Conservation (phyloP, 2,888 invertebrate genomes). For the Thera britannica region DNA sequence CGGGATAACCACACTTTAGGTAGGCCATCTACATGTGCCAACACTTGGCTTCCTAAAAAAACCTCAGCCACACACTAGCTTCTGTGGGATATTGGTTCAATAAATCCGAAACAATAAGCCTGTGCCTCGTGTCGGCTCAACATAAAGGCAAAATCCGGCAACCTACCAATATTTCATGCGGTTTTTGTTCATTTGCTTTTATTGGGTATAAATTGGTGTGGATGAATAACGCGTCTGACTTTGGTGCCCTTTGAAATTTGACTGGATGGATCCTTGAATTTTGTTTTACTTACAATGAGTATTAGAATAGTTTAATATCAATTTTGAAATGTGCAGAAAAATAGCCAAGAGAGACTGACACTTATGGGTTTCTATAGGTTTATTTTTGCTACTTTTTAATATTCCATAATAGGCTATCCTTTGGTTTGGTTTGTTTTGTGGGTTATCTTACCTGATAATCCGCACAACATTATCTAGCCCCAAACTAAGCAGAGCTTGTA, state of each 20-base stretch:
- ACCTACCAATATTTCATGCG: constrained; percentile 43
- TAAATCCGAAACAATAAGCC: constrained; percentile 44
- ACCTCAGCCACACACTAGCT: constrained; percentile 29
- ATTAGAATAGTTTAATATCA: no score
- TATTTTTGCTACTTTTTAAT: no score
- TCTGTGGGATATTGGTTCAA: constrained; percentile 44
- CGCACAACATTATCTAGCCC: no score
- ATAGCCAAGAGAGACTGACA: no score
- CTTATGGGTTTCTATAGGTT: no score
- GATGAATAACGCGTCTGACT: constrained; percentile 38
- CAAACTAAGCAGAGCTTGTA: no score
- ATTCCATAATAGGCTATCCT: no score
- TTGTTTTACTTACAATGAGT: neutral
- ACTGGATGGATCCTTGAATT: neutral
- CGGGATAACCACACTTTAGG: no score
- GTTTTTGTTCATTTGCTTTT: constrained; percentile 46
- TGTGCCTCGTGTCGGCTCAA: constrained; percentile 40
- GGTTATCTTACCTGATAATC: no score
- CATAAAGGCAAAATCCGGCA: constrained; percentile 42
- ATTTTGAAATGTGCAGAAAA: no score
- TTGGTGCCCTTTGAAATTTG: constrained; percentile 25
- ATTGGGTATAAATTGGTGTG: constrained; percentile 44
- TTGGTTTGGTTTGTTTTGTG: no score
- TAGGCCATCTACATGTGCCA: no score
- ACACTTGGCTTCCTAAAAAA: neutral